Conservation (phyloP, 2,797 vertebrate genomes). For the Muraenolepis orangiensis region DNA sequence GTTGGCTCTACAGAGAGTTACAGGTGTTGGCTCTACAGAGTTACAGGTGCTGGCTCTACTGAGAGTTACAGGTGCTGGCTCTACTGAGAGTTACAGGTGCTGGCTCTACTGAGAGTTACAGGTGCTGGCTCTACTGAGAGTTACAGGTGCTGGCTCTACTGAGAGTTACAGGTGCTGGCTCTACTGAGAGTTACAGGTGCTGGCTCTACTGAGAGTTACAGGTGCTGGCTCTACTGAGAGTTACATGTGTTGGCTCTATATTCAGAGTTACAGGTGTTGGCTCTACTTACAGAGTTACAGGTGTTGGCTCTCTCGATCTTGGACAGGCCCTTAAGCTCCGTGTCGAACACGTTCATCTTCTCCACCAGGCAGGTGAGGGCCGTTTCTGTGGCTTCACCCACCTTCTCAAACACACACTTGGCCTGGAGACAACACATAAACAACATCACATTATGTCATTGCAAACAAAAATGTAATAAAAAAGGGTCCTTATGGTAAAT, state of each 20-base stretch:
- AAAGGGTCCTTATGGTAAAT: background rate
- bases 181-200: slow-evolving; percentile 29
- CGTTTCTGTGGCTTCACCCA: slow-evolving; percentile 90
- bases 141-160: background rate
- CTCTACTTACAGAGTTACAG: slow-evolving; percentile 77
- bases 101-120: slow-evolving; percentile 68
- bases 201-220: background rate
- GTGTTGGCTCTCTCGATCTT: slow-evolving; percentile 86
- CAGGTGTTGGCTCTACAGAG: too few species aligned
- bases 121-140: background rate
- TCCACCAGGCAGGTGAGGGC: slow-evolving; percentile 89
- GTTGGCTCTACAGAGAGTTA: too few species aligned
- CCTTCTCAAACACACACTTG: slow-evolving; percentile 90
- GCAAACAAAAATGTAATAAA: background rate
- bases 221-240: slow-evolving; percentile 58
- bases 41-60: too few species aligned
- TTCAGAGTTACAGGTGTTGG: background rate
- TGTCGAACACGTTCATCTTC: slow-evolving; percentile 96
- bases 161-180: slow-evolving; percentile 83
- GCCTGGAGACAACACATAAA: slow-evolving; percentile 52
- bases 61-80: background rate
- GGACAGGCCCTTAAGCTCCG: slow-evolving; percentile 75
- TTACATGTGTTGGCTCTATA: slow-evolving; percentile 83
- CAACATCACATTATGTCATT: too few species aligned
- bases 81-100: background rate